A percentile compares a stretch with the other conserved stretches of the same genome.
These are phyloP conservation scores for Tetragnatha montana DNA, from an alignment of 2,888 invertebrate genomes.

Conservation along the genomic window DNA sequence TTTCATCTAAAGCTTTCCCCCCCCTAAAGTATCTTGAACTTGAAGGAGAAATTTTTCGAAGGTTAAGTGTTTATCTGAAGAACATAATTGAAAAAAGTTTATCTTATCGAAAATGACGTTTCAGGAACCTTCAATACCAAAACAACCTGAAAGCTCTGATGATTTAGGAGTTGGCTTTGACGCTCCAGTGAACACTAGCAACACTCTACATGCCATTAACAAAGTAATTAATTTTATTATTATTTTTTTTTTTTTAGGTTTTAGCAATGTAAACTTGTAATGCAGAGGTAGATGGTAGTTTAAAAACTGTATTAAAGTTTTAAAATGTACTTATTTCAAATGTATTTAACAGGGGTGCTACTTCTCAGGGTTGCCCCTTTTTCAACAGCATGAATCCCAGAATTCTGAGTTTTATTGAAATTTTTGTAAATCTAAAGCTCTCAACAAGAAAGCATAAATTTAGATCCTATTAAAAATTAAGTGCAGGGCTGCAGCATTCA, in stretches of 20 bases:
- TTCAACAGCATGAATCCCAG: no score
- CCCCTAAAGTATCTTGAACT: neutral
- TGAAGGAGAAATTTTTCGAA: neutral
- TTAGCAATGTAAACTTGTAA: no score
- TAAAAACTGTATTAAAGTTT: no score
- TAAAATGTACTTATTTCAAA: no score
- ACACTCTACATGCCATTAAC: slow-evolving; percentile 74
- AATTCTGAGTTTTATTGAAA: no score
- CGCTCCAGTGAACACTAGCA: slow-evolving; percentile 73
- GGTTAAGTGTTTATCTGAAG: neutral
- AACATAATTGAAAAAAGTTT: neutral
- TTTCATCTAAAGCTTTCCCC: neutral
- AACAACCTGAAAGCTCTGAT: slow-evolving; percentile 70
- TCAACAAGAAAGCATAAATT: no score
- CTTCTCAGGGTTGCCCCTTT: no score
- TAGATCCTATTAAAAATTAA: no score
- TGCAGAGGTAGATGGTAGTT: no score
- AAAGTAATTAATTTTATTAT: slow-evolving; percentile 73
- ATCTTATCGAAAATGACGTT: neutral
- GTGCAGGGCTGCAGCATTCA: no score
- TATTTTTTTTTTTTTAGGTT: neutral
- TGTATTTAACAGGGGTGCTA: no score
- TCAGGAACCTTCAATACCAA: slow-evolving; percentile 64
- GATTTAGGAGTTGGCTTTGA: slow-evolving; percentile 74
- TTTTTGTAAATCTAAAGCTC: no score